Conservation (phyloP, 2,888 invertebrate genomes). For the Eristalis tenax region DNA sequence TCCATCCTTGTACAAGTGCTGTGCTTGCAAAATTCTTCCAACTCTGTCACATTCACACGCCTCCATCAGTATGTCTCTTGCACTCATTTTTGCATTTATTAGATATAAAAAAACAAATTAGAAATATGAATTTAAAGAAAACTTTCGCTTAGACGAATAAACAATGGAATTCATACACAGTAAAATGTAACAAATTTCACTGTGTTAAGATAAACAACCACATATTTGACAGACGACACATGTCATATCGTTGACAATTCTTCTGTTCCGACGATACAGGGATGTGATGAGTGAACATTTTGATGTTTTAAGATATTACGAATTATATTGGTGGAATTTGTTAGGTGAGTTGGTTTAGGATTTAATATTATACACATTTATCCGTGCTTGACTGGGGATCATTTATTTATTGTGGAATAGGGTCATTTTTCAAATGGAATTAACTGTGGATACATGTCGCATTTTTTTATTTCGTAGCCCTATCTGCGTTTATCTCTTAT, state of each 20-base stretch:
- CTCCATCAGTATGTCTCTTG: conserved; percentile 76
- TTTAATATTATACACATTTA: no score
- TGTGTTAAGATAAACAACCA: neutral
- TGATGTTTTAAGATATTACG: neutral
- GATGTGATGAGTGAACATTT: neutral
- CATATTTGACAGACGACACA: neutral
- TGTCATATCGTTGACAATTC: neutral
- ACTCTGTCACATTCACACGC: conserved; percentile 79
- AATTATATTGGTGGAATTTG: no score
- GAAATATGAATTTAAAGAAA: no score
- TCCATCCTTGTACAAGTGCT: conserved; percentile 79
- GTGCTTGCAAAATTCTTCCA: conserved; percentile 79
- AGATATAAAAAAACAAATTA: neutral
- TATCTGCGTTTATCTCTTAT: no score
- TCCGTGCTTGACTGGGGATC: no score
- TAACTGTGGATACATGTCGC: no score
- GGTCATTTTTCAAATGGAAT: no score
- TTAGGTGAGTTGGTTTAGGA: no score
- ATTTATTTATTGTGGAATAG: no score
- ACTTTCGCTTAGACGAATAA: neutral
- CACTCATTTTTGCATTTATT: conserved; percentile 73
- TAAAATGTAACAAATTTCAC: neutral
- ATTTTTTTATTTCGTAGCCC: no score
- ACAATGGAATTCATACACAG: neutral
- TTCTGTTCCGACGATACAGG: neutral